phyloP scores from a whole-genome alignment of 2,113 vertebrate genomes.

The Lonchura striata region DNA sequence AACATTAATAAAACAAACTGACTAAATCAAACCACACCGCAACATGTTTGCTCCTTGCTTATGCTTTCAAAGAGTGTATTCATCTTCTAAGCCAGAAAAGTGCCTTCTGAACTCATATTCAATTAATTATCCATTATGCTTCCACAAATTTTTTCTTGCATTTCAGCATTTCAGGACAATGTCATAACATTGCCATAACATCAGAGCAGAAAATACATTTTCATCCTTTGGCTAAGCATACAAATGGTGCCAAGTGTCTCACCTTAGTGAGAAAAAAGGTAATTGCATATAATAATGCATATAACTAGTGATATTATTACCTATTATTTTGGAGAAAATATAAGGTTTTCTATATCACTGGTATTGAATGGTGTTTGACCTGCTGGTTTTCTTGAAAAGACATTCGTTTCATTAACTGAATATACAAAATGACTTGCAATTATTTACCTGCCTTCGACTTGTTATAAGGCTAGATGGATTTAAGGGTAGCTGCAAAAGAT shows the following conservation, averaged over 20 bases:
- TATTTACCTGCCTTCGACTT: neutral
- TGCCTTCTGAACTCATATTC: neutral
- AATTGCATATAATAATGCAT: neutral
- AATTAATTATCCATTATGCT: neutral
- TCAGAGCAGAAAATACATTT: neutral
- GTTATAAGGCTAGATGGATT: neutral
- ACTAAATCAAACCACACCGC: no score
- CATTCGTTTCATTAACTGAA: neutral
- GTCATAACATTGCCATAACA: neutral
- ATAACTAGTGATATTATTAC: neutral
- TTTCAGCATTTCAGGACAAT: neutral
- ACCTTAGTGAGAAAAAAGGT: neutral
- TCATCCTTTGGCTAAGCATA: neutral
- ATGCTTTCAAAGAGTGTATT: neutral
- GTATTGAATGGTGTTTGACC: neutral
- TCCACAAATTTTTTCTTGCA: neutral
- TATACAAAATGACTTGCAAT: neutral
- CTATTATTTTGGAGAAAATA: neutral
- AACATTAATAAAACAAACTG: no score
- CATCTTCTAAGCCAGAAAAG: neutral
- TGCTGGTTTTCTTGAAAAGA: neutral
- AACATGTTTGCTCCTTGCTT: neutral
- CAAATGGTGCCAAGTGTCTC: neutral
- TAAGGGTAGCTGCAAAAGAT: neutral
- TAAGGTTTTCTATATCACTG: neutral